Base-by-base conservation (phyloP, 2,113 vertebrate genomes). In the Xiphorhynchus elegans region DNA sequence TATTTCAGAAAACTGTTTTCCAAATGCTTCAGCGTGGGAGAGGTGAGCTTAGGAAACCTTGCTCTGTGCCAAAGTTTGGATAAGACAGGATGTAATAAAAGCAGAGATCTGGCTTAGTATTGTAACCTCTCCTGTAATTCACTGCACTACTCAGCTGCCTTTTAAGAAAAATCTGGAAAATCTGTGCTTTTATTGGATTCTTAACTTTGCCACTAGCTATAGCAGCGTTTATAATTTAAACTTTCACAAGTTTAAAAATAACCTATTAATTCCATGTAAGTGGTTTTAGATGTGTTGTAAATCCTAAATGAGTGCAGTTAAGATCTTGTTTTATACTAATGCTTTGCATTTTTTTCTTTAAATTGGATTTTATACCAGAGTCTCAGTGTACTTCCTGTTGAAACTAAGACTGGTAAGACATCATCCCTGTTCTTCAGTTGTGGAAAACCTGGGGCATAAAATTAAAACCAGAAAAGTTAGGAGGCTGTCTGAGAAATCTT, bases 51-150 rank as follows among this genome's bases (percentile, higher is more conserved):
- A 77, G 83, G 85, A 87, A 92, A 72, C 59, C 47, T 85, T 78
- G 58, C 33, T 78, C 42, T 81, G 64, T 93, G 89, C 60, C 92
- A 78, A 60, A 58, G 73, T 64, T 84, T 84, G 86, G 56, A 17
- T 93, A 81, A 93, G 76, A 40, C 37, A 84, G 86, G 75, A 84
- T 2, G 0, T 82, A 86, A 81, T 93, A 90, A 94, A 92, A 94
- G 92, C 84, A 64, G 74, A 64, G 58, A 52, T 87, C 69, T 89
- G 69, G 13, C 69, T 46, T 53, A 55, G 86, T 95, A 73, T 62
- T 92, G 84, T 84, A 96, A 92, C 77, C 76, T 92, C 86, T 92
- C 63, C 50, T 96, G 80, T 93, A 95, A 90, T 70, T 93, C 91
- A 31, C 64, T 74, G 39, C 60, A 56, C 76, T 25, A 46, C 24